phyloP scores from a whole-genome alignment of 2,888 invertebrate genomes.

The Agrochola litura region DNA sequence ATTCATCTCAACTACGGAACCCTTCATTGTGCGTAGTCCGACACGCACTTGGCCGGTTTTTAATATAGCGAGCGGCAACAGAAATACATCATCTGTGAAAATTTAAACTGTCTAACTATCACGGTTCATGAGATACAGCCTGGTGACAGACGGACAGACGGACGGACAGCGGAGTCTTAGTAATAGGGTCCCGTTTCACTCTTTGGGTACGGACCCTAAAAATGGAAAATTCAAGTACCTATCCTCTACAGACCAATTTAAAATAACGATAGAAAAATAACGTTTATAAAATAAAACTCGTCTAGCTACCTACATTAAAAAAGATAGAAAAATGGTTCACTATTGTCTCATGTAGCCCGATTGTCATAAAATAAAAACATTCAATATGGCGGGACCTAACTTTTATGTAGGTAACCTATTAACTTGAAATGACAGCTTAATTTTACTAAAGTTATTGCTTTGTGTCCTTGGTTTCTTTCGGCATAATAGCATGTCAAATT shows the following conservation, averaged over 20 bases:
- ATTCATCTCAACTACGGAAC: too few species aligned
- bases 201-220: too few species aligned
- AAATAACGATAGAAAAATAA: not conserved
- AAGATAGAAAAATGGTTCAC: slow-evolving; percentile 21
- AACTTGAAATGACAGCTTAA: slow-evolving; percentile 60
- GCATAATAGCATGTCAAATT: slow-evolving; percentile 12
- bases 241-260: not conserved
- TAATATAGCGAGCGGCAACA: too few species aligned
- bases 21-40: too few species aligned
- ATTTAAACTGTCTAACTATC: too few species aligned
- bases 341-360: slow-evolving; percentile 55
- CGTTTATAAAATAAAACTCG: not conserved
- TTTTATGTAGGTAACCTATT: slow-evolving; percentile 62
- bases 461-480: slow-evolving; percentile 30
- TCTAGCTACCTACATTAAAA: not conserved
- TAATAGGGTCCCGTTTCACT: too few species aligned
- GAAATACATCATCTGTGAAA: too few species aligned
- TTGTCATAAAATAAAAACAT: slow-evolving; percentile 61
- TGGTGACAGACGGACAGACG: too few species aligned
- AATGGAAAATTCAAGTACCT: too few species aligned
- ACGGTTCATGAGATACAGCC: too few species aligned
- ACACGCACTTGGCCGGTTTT: too few species aligned
- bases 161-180: too few species aligned
- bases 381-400: slow-evolving; percentile 58
- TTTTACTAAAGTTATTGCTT: slow-evolving; percentile 63